Conservation (phyloP, 2,888 invertebrate genomes). For the Bombylius discolor region DNA sequence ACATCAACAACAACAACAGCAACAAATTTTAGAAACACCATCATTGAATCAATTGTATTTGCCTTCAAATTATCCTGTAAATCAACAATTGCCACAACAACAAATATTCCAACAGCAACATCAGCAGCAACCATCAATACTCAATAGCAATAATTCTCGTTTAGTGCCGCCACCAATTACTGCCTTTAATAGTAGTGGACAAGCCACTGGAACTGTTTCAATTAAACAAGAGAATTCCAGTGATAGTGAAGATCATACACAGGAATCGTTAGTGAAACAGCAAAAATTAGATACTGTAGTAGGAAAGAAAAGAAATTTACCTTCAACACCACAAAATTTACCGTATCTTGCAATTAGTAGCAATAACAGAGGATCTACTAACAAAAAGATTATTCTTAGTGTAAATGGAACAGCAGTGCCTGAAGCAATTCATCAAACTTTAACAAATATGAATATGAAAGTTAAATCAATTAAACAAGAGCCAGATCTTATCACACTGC, state of each 20-base stretch:
- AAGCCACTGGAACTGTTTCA: too few species aligned
- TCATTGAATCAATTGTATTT: not conserved
- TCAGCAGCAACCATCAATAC: not conserved
- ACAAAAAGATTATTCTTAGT: slow-evolving; percentile 4
- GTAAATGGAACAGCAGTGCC: slow-evolving; percentile 6
- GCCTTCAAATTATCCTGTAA: not conserved
- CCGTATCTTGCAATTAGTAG: not conserved
- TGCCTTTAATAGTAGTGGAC: not conserved
- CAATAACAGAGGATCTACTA: not conserved
- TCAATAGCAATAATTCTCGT: not conserved
- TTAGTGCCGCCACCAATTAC: not conserved
- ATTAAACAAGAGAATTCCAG: not conserved
- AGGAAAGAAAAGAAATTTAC: not conserved
- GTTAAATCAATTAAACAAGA: not conserved
- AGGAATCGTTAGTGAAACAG: not conserved
- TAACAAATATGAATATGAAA: not conserved
- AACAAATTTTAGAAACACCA: not conserved
- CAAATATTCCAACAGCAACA: not conserved
- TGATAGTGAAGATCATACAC: not conserved
- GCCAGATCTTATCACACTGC: not conserved
- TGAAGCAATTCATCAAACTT: not conserved
- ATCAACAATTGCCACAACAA: not conserved
- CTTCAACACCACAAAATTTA: not conserved
- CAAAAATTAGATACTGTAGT: too few species aligned
- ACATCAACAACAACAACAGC: not conserved